Conservation (phyloP, 2,888 invertebrate genomes). For the Neoscelio sp. region DNA sequence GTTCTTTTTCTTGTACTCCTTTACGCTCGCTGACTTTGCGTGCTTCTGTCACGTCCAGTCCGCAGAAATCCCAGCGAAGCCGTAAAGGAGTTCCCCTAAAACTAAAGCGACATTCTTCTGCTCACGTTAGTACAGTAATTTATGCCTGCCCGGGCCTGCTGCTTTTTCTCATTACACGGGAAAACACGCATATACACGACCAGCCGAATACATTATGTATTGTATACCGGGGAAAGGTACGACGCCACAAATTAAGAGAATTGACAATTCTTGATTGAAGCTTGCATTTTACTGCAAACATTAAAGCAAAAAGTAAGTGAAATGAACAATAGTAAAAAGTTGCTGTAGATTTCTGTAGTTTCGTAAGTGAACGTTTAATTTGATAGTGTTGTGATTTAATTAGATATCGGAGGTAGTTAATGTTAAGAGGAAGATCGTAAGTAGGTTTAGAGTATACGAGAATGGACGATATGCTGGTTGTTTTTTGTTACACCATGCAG, state of each 20-base stretch:
- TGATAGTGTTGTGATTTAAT: conserved; percentile 6
- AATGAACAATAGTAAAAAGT: conserved; percentile 23
- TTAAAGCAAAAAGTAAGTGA: conserved; percentile 13
- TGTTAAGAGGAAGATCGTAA: too few species aligned
- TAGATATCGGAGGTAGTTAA: too few species aligned
- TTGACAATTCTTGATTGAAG: conserved; percentile 45
- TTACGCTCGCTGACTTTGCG: conserved; percentile 63
- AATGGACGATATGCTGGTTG: too few species aligned
- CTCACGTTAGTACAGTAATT: conserved; percentile 77
- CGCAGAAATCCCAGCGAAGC: conserved; percentile 77
- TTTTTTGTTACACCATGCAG: too few species aligned
- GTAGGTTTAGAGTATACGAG: too few species aligned
- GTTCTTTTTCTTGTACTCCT: too few species aligned
- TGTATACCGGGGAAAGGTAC: neutral
- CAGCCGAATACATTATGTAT: conserved; percentile 48
- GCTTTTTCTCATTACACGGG: conserved; percentile 56
- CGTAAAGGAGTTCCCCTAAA: conserved; percentile 76
- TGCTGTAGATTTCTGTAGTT: conserved; percentile 22
- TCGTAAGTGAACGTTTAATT: conserved; percentile 48
- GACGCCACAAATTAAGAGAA: conserved; percentile 40
- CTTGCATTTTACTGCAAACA: conserved; percentile 34
- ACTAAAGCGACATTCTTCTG: conserved; percentile 72
- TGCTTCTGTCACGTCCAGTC: conserved; percentile 78
- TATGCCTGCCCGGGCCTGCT: conserved; percentile 69
- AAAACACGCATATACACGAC: conserved; percentile 53